A percentile compares a stretch with the other conserved stretches of the same genome.
These are phyloP conservation scores for Thinocorus orbignyianus DNA, from an alignment of 2,113 vertebrate genomes.

Conservation along the genomic window DNA sequence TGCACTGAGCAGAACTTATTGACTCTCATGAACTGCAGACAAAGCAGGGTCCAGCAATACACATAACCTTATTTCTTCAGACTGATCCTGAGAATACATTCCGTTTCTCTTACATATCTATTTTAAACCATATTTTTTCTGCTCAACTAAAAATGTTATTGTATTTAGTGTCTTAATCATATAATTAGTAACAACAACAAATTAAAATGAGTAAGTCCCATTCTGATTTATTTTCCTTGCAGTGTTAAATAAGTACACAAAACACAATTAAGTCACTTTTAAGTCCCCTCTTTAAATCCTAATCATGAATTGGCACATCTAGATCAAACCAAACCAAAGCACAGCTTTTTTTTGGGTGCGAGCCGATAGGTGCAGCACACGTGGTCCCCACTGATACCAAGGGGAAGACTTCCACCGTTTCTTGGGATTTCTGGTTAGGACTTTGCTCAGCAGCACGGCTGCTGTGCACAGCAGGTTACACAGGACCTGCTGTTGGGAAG, in stretches of 20 bases:
- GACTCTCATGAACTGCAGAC: background rate
- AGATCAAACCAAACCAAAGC: background rate
- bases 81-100: background rate
- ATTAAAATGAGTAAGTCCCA: background rate
- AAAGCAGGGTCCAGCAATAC: background rate
- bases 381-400: too few relatives aligned
- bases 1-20: background rate
- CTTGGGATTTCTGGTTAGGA: background rate
- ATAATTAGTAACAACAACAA: background rate
- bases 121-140: background rate
- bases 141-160: background rate
- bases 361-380: background rate
- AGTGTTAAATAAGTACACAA: background rate
- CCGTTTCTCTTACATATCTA: background rate
- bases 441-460: background rate
- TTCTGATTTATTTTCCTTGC: conserved; percentile 16
- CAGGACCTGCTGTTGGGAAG: background rate
- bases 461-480: background rate
- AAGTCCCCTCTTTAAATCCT: conserved; percentile 6
- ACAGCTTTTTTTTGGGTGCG: background rate
- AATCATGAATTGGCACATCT: background rate
- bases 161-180: background rate
- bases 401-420: background rate
- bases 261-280: background rate
- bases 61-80: background rate